Conservation (phyloP, 1,140 invertebrate genomes). For the Popillia japonica region DNA sequence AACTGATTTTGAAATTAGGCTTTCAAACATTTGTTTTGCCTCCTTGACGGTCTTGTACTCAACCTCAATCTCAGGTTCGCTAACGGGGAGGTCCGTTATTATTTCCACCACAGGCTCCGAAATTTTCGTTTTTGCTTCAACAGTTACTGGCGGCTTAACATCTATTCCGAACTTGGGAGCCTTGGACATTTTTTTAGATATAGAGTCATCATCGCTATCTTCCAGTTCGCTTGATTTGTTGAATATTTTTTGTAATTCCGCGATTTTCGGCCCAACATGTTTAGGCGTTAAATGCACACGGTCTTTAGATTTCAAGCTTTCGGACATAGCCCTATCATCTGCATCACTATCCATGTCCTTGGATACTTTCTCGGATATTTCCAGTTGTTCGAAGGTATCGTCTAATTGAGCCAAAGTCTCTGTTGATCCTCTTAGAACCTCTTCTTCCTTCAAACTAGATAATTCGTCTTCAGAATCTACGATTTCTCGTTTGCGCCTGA, state of each 20-base stretch:
- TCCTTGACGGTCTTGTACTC: slow-evolving; percentile 62
- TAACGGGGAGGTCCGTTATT: neutral
- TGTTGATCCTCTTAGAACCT: slow-evolving; percentile 55
- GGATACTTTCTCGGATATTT: slow-evolving; percentile 42
- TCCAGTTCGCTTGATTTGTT: slow-evolving; percentile 54
- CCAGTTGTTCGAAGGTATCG: slow-evolving; percentile 50
- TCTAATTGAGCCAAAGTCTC: slow-evolving; percentile 58
- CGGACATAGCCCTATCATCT: slow-evolving; percentile 42
- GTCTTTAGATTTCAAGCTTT: slow-evolving; percentile 28
- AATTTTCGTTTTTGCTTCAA: neutral
- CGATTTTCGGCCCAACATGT: slow-evolving; percentile 62
- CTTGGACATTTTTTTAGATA: slow-evolving; percentile 35
- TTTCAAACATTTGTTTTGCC: slow-evolving; percentile 66
- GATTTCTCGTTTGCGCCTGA: slow-evolving; percentile 50
- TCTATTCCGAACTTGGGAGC: slow-evolving; percentile 21
- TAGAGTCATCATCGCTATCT: slow-evolving; percentile 48
- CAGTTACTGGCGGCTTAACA: slow-evolving; percentile 11
- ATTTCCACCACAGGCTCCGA: neutral
- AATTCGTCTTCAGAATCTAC: slow-evolving; percentile 60
- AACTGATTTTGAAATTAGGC: slow-evolving; percentile 57
- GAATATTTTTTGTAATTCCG: slow-evolving; percentile 63
- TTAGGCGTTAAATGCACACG: slow-evolving; percentile 48
- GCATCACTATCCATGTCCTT: slow-evolving; percentile 44
- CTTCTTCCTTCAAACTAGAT: slow-evolving; percentile 59
- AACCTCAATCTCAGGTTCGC: slow-evolving; percentile 53